These are phyloP conservation scores for Dolomedes plantarius DNA, from an alignment of 2,888 invertebrate species.

Conservation along the genomic window DNA sequence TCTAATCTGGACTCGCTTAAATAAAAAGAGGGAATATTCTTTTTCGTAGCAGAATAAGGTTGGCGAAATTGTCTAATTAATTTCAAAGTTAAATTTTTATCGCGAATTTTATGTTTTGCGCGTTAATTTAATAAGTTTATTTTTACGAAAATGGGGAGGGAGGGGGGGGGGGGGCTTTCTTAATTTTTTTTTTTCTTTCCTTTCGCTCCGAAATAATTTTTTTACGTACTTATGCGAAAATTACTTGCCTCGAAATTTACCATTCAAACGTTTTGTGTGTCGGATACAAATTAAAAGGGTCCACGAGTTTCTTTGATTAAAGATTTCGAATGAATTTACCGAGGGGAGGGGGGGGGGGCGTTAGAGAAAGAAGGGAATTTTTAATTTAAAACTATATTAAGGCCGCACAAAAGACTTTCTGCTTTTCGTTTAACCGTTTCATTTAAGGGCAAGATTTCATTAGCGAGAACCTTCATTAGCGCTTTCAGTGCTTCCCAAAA, in stretches of 20 bases:
- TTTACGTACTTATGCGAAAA: conserved; percentile 35
- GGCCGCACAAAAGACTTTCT: conserved; percentile 56
- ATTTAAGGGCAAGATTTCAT: conserved; percentile 59
- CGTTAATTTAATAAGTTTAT: conserved; percentile 72
- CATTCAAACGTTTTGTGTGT: conserved; percentile 18
- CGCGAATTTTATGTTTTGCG: conserved; percentile 70
- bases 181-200: conserved; percentile 16
- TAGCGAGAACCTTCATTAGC: conserved; percentile 62
- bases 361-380: conserved; percentile 38
- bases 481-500: conserved; percentile 49
- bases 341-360: neutral
- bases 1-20: conserved; percentile 68
- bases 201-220: neutral
- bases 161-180: neutral
- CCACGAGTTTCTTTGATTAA: conserved; percentile 66
- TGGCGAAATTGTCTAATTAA: conserved; percentile 70
- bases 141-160: conserved; percentile 29
- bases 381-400: conserved; percentile 72
- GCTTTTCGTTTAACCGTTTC: conserved; percentile 48
- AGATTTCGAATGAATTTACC: conserved; percentile 40
- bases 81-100: conserved; percentile 72
- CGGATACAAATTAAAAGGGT: conserved; percentile 67
- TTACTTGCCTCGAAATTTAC: conserved; percentile 44
- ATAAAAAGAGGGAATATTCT: conserved; percentile 36
- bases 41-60: conserved; percentile 33